Base-by-base conservation (phyloP, 2,888 invertebrate genomes). In the Mythimna ferrago region DNA sequence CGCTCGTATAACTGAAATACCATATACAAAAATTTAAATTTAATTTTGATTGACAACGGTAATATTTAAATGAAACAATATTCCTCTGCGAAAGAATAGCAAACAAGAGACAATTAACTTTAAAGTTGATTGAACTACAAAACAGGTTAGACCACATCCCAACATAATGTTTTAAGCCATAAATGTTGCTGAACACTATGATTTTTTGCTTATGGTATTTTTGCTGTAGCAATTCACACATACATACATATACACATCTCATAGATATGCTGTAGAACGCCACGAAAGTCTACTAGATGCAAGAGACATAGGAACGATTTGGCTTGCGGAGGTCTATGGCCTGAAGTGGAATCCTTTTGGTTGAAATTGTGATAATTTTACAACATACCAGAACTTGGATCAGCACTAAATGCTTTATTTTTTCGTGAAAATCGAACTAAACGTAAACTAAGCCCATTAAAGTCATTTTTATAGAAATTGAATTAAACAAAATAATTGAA, bases 131-230 rank as follows among this genome's bases (percentile, higher is more conserved):
- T 76, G 79, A 64, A 48, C 76, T 71, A 60, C 19, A 63, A 76
- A 76, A 76, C 76, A 32, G 72, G 76, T 76, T 78, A 41, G 54
- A 51, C 76, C 21, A 57, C 78, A 56, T 62, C 71, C 51, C 61
- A 53, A 56, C 44, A 41, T 71, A 48, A 48, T 48, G 16, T 71
- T 71, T 44, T n/a, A 77, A 78, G 58, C 16, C 53, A 9, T 56
- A 32, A 32, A 63, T 56, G 21, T 32, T 51, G 61, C 7, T 48
- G 35, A 10, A 44, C 62, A n/a, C 53, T 16, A 4, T 44, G 21
- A 0, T 6, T 41, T 19, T 60, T 44, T 68, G 35, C 26, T 54
- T n/a, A 19, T 10, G 9, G 3, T 5, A 19, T 16, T 54, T 60
- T 44, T 41, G 14, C 19, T 54, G 19, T 21, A 41, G 51, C 51